Evolutionary conservation across 2,113 vertebrate genomes (phyloP).

Genomic region (Enhydra lutris): DNA sequence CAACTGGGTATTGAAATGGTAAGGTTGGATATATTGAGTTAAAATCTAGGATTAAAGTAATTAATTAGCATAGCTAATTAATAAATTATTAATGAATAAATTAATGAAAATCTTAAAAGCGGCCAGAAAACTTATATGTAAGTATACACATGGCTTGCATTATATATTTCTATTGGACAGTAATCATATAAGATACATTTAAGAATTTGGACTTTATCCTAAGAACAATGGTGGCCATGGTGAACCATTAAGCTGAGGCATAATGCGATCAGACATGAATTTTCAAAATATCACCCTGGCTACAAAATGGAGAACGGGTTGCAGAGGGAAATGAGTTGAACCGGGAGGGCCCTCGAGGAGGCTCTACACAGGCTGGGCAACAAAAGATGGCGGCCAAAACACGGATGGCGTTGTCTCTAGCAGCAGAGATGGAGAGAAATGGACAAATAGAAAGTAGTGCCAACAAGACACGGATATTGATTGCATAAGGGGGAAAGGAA

Average conservation of each 20-base stretch:
- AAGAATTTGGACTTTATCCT: background rate
- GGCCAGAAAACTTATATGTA: background rate
- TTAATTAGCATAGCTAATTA: background rate
- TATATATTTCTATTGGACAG: background rate
- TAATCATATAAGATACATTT: background rate
- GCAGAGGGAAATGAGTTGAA: background rate
- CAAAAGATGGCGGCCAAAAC: background rate
- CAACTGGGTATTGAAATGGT: background rate
- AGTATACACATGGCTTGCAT: background rate
- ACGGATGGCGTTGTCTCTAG: background rate
- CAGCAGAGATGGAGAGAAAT: background rate
- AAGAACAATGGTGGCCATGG: background rate
- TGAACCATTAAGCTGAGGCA: background rate
- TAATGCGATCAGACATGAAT: background rate
- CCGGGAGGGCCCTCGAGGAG: background rate
- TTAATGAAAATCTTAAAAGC: background rate
- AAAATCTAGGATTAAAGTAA: constrained; percentile 21
- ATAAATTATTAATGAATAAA: background rate
- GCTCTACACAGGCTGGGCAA: background rate
- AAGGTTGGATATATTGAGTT: background rate
- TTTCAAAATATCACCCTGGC: background rate
- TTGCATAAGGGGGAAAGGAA: background rate
- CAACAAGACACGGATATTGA: background rate
- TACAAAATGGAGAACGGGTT: background rate
- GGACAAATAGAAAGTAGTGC: background rate